These are phyloP conservation scores for Ceyx melanurus DNA, from an alignment of 2,113 vertebrate species.

Conservation along the genomic window DNA sequence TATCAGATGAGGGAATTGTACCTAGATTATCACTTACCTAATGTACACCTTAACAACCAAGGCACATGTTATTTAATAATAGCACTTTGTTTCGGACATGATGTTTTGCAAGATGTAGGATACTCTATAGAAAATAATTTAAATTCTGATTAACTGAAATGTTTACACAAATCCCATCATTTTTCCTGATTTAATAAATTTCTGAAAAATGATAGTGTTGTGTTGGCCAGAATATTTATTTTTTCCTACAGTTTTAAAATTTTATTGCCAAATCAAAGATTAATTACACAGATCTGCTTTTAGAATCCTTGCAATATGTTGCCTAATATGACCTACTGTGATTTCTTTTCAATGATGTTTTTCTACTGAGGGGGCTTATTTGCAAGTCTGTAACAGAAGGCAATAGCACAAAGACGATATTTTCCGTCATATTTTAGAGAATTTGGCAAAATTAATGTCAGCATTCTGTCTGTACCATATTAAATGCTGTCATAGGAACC, in stretches of 20 bases:
- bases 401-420: not conserved
- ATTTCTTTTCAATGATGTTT: not conserved
- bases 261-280: not conserved
- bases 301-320: not conserved
- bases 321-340: not conserved
- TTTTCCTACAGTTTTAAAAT: not conserved
- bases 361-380: not conserved
- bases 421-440: constrained; percentile 8
- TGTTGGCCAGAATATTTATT: not conserved
- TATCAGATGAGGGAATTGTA: not conserved
- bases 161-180: not conserved
- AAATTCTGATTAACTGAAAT: not conserved
- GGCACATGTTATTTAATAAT: not conserved
- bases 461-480: not conserved
- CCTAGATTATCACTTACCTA: not conserved
- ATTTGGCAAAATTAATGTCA: not conserved
- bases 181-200: not conserved
- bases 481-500: not conserved
- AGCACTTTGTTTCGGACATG: not conserved
- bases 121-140: not conserved
- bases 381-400: not conserved
- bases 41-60: not conserved
- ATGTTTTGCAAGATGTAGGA: not conserved
- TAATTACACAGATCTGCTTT: not conserved
- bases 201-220: not conserved